Percentiles rank a stretch among this genome's conserved stretches.
These are phyloP conservation scores for Cinara cedri DNA, from an alignment of 2,888 invertebrate species.

Conservation along the genomic window DNA sequence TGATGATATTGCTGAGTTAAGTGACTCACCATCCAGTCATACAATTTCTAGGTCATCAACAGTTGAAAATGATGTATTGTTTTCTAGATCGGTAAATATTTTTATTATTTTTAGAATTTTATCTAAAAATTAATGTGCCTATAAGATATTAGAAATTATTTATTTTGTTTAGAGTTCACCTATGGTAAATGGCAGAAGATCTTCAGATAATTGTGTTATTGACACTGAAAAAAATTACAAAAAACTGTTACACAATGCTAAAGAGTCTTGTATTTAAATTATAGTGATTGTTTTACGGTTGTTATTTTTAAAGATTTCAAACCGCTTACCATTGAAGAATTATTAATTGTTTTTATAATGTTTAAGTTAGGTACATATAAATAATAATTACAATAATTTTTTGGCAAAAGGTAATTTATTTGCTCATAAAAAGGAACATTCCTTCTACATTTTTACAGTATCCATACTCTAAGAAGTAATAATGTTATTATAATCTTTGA, in stretches of 20 bases:
- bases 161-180: slow-evolving; percentile 45
- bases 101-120: background rate
- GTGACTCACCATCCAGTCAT: slow-evolving; percentile 51
- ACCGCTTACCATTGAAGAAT: slow-evolving; percentile 51
- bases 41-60: slow-evolving; percentile 50
- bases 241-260: slow-evolving; percentile 48
- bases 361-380: slow-evolving; percentile 48
- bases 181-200: slow-evolving; percentile 38
- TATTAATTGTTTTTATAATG: slow-evolving; percentile 55
- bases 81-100: slow-evolving; percentile 47
- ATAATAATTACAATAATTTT: slow-evolving; percentile 38
- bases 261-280: slow-evolving; percentile 51
- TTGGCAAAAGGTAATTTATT: slow-evolving; percentile 48
- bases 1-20: slow-evolving; percentile 48
- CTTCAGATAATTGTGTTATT: slow-evolving; percentile 7
- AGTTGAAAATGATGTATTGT: slow-evolving; percentile 46
- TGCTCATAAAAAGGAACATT: slow-evolving; percentile 54
- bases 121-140: background rate
- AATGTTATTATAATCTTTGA: background rate
- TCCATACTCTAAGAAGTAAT: slow-evolving; percentile 27
- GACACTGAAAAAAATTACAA: slow-evolving; percentile 41
- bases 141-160: background rate
- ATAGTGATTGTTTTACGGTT: slow-evolving; percentile 44
- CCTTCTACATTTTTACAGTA: slow-evolving; percentile 40
- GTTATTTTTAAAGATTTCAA: slow-evolving; percentile 30